Percentiles rank a stretch among this genome's conserved stretches.
Evolutionary conservation across 2,888 invertebrate species (phyloP).

Genomic region (Sphinx pinastri): DNA sequence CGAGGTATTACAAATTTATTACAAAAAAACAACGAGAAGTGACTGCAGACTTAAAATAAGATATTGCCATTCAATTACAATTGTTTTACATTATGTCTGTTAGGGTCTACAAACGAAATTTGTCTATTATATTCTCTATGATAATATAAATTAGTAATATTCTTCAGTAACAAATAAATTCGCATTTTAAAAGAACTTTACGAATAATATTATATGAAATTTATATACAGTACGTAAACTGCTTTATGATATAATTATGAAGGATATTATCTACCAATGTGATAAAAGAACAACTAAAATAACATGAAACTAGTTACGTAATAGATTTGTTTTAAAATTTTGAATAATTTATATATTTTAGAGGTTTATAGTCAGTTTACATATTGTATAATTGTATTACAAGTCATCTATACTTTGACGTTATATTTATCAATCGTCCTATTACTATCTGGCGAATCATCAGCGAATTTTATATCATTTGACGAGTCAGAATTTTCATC

Average conservation of each 20-base stretch:
- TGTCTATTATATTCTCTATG: too few species aligned
- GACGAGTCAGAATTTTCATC: slow-evolving; percentile 87
- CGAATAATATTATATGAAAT: slow-evolving; percentile 4
- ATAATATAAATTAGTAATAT: too few species aligned
- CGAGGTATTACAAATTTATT: too few species aligned
- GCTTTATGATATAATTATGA: background rate
- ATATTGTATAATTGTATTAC: background rate
- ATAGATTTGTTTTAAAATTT: background rate
- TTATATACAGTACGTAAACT: slow-evolving; percentile 10
- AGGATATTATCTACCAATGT: background rate
- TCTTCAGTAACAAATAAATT: background rate
- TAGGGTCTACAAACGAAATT: too few species aligned
- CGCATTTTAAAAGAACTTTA: slow-evolving; percentile 10
- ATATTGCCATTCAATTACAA: background rate
- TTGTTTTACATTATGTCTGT: too few species aligned
- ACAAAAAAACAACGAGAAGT: background rate
- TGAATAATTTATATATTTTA: background rate
- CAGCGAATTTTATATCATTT: slow-evolving; percentile 76
- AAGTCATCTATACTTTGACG: slow-evolving; percentile 48
- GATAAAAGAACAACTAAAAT: background rate
- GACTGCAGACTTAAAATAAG: background rate
- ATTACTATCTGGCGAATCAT: slow-evolving; percentile 79
- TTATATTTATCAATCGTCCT: slow-evolving; percentile 70
- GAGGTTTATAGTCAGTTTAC: background rate
- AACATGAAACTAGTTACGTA: background rate